Evolutionary conservation across 1,140 invertebrate genomes (phyloP).

Genomic region (Scaptomyza graminum): DNA sequence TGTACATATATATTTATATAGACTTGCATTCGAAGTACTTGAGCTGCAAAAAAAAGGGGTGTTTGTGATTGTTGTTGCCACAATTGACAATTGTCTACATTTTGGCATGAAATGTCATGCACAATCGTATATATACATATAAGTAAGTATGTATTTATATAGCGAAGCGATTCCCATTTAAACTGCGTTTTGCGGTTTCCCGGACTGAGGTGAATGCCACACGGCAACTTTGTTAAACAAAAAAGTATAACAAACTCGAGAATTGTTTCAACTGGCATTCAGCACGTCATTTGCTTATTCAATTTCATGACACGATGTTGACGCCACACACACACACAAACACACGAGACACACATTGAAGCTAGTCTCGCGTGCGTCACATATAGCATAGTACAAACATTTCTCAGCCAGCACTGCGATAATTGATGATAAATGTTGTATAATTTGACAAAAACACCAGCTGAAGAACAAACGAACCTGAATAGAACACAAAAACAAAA

Average conservation of each 20-base stretch:
- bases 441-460: slow-evolving; percentile 75
- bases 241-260: background rate
- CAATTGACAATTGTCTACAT: slow-evolving; percentile 78
- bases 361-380: slow-evolving; percentile 63
- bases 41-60: slow-evolving; percentile 59
- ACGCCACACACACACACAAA: slow-evolving; percentile 44
- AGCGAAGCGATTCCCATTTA: slow-evolving; percentile 45
- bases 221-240: slow-evolving; percentile 39
- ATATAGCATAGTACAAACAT: slow-evolving; percentile 61
- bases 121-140: slow-evolving; percentile 10
- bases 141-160: background rate
- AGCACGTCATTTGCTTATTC: slow-evolving; percentile 82
- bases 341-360: background rate
- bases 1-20: background rate
- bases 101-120: slow-evolving; percentile 74
- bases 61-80: slow-evolving; percentile 64
- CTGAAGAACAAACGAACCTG: slow-evolving; percentile 48
- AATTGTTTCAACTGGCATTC: slow-evolving; percentile 77
- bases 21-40: slow-evolving; percentile 11
- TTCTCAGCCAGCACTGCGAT: slow-evolving; percentile 70
- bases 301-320: slow-evolving; percentile 80
- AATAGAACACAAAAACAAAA: slow-evolving; percentile 4
- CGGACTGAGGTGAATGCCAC: slow-evolving; percentile 57
- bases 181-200: slow-evolving; percentile 75
- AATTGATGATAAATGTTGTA: slow-evolving; percentile 82